Evolutionary conservation across 2,888 invertebrate genomes (phyloP).

Genomic region (Hololepta plana): DNA sequence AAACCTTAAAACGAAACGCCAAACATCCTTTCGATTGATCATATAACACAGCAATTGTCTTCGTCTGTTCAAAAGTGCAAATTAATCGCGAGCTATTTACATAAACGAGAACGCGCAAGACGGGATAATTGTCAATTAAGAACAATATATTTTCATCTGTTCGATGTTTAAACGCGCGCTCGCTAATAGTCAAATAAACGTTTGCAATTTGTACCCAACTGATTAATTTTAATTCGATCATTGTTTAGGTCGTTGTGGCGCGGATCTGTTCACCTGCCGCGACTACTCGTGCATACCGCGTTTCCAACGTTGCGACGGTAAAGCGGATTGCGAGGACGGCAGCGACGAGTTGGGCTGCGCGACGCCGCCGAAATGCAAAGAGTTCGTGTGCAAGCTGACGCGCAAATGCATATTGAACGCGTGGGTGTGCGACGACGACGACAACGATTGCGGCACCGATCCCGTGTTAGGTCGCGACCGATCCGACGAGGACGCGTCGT

Average conservation of each 20-base stretch:
- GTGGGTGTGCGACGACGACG: slow-evolving; percentile 63
- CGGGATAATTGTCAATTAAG: too few relatives aligned
- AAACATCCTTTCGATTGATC: too few relatives aligned
- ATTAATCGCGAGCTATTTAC: too few relatives aligned
- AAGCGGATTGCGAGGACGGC: slow-evolving; percentile 42
- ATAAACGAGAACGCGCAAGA: too few relatives aligned
- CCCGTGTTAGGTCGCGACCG: slow-evolving; percentile 32
- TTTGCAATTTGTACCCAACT: too few relatives aligned
- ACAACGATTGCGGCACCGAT: slow-evolving; percentile 29
- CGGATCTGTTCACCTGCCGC: slow-evolving; percentile 35
- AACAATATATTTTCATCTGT: too few relatives aligned
- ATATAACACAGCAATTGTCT: too few relatives aligned
- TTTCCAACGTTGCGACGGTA: slow-evolving; percentile 44
- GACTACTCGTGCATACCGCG: slow-evolving; percentile 42
- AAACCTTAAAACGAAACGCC: too few relatives aligned
- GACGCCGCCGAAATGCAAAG: slow-evolving; percentile 32
- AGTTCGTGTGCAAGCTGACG: slow-evolving; percentile 55
- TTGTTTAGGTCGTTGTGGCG: slow-evolving; percentile 6
- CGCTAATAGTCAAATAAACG: too few relatives aligned
- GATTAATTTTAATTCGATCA: too few relatives aligned
- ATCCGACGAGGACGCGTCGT: slow-evolving; percentile 49
- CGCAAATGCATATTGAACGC: slow-evolving; percentile 55
- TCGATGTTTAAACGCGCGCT: too few relatives aligned
- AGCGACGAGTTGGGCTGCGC: slow-evolving; percentile 41
- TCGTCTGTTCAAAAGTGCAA: too few relatives aligned